phyloP scores from a whole-genome alignment of 2,888 invertebrate genomes.

The Notodonta ziczac region DNA sequence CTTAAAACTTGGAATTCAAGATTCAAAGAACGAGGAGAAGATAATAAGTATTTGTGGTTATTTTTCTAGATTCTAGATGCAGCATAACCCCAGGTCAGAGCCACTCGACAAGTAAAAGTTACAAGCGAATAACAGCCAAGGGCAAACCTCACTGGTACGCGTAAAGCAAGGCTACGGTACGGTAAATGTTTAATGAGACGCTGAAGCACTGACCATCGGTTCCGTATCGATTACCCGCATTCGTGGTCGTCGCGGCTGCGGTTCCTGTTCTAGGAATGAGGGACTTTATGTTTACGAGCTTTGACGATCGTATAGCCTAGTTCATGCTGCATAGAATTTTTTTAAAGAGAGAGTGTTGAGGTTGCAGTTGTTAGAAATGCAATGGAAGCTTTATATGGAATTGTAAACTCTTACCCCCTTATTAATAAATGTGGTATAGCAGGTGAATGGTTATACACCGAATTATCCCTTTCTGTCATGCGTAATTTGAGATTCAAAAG shows the following conservation, averaged over 20 bases:
- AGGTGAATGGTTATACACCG: too few species aligned
- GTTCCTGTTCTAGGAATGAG: conserved; percentile 32
- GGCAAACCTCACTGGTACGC: neutral
- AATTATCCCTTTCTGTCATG: too few species aligned
- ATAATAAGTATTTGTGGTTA: too few species aligned
- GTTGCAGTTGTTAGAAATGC: too few species aligned
- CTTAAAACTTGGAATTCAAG: too few species aligned
- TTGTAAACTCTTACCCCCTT: too few species aligned
- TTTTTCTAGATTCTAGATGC: too few species aligned
- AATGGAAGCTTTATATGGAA: neutral
- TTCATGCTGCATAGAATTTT: too few species aligned
- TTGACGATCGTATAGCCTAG: conserved; percentile 7
- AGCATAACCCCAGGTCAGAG: neutral
- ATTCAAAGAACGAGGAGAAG: too few species aligned
- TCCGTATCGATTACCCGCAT: conserved; percentile 40
- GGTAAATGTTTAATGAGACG: conserved; percentile 33
- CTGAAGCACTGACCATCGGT: conserved; percentile 38
- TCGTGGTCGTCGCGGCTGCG: conserved; percentile 29
- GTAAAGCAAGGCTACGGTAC: conserved; percentile 18
- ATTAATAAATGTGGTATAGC: too few species aligned
- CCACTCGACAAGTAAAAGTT: neutral
- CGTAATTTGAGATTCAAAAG: too few species aligned
- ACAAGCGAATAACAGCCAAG: conserved; percentile 1
- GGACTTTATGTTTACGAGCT: conserved; percentile 21
- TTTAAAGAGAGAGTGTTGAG: too few species aligned